Base-by-base conservation (phyloP, 30 jellyfish, hydroid and myxozoan species). In the Pseudorhiza aurosa region DNA sequence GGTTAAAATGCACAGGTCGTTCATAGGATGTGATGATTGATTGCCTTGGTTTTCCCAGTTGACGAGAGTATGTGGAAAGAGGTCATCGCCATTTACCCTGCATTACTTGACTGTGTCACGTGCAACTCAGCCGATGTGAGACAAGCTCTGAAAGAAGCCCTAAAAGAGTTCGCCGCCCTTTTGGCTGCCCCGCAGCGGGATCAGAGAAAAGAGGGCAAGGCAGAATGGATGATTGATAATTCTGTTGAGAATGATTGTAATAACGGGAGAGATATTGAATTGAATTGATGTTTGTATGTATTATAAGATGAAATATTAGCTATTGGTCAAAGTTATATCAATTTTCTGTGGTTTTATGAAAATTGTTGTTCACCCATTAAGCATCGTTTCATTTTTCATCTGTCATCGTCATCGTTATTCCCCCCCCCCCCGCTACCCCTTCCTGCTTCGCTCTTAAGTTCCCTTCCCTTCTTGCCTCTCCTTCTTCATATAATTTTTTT, bases 1-100 rank as follows among this genome's bases (percentile, higher is more conserved):
- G n/a, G n/a, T n/a, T n/a, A n/a, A n/a, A n/a, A n/a, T n/a, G n/a
- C n/a, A n/a, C n/a, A n/a, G n/a, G n/a, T n/a, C n/a, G n/a, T n/a
- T n/a, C n/a, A n/a, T n/a, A n/a, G n/a, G n/a, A n/a, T n/a, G n/a
- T n/a, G n/a, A n/a, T n/a, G n/a, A n/a, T n/a, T n/a, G n/a, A n/a
- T n/a, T n/a, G n/a, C n/a, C n/a, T n/a, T n/a, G n/a, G n/a, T 1
- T 40, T 2, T 80, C 58, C 31, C 58, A 90, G 97, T 90, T 55
- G 97, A 90, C 75, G 75, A 51, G 17, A 58, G 82, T 71, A 68
- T 82, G 96, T 90, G 97, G 97, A 46, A 71, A 26, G 96, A 90
- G 42, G 91, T 90, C 19, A 65, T 83, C 19, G 93, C 59, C 10
- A 31, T 90, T 24, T 90, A 90, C 87, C 97, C 97, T 18, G 92